A percentile compares a stretch with the other conserved stretches of the same genome.
phyloP scores from a whole-genome alignment of 2,113 vertebrate genomes.

The Narcine bancroftii region DNA sequence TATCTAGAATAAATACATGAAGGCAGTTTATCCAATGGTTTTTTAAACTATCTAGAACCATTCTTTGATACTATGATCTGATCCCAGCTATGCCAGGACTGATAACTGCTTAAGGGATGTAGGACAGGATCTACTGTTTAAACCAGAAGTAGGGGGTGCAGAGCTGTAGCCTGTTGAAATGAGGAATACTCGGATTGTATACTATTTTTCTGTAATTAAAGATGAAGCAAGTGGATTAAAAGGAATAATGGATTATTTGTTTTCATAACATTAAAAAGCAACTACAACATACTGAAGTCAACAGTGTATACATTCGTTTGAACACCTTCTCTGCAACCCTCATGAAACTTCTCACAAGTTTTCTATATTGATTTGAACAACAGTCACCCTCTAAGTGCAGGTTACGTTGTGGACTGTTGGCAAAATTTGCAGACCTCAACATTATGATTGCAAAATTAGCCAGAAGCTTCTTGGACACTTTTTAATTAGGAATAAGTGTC shows the following conservation, averaged over 20 bases:
- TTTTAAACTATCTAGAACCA: not conserved
- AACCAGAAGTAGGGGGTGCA: not conserved
- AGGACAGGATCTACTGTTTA: not conserved
- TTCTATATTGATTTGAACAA: not conserved
- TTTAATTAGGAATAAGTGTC: conserved; percentile 25
- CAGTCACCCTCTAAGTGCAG: conserved; percentile 9
- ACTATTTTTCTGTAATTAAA: not conserved
- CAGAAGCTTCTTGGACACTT: conserved; percentile 25
- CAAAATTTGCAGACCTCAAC: conserved; percentile 33
- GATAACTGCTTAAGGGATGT: not conserved
- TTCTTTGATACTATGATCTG: not conserved
- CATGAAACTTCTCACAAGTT: not conserved
- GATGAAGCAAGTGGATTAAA: not conserved
- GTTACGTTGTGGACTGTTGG: conserved; percentile 21
- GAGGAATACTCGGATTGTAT: not conserved
- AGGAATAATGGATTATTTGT: not conserved
- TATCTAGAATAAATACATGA: not conserved
- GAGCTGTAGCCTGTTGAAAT: not conserved
- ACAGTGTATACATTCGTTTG: not conserved
- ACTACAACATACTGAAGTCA: not conserved
- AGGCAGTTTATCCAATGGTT: not conserved
- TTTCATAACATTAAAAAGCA: not conserved
- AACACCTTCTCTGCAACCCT: not conserved
- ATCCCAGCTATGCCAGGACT: not conserved
- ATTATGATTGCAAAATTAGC: conserved; percentile 37